Evolutionary conservation across 1,140 invertebrate species (phyloP), one percentile per base, ranked within the genome.

Genomic region (Magallana ariakensis): DNA sequence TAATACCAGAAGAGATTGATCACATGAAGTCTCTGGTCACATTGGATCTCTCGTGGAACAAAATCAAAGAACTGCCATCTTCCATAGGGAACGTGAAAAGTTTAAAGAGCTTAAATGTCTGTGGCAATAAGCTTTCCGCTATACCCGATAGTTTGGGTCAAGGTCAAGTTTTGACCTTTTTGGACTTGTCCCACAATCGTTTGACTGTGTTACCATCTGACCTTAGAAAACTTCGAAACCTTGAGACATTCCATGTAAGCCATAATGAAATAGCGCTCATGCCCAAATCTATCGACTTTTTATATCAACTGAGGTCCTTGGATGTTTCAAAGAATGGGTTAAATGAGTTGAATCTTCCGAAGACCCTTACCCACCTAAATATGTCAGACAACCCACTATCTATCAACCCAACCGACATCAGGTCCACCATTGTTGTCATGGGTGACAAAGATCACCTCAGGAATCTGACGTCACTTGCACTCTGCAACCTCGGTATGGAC

Each of bases 341-440:
- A n/a, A 93, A 91, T 15, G 93, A 93, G 33, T 82, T 94, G 5
- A 85, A 87, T 55, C 85, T 94, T 9, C 94, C 94, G 15, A 93
- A 92, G 86, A 92, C 93, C 1, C 66, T 94, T 46, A 91, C 88
- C 0, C 83, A 91, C 8, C 89, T 94, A 10, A 89, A 92, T 55
- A 80, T 94, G 15, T 94, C 94, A 0, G 91, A 93, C 66, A 94
- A 94, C 83, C 92, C 92, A 3, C 87, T 94, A 13, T 89, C 89
- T 22, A 89, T 92, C 86, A 92, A 93, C 83, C 90, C 90, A 15
- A 87, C 88, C 6, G 93, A 93, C 81, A 62, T 89, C 15, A 90
- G 90, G 7, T 94, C 92, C 33, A 87, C 91, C 10, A 88, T 94
- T 53, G 89, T 91, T 58, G 90, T 92, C 22, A 92, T 94, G 82